These are phyloP conservation scores for Scylla paramamosain DNA, from an alignment of 1,140 invertebrate species.

Conservation along the genomic window DNA sequence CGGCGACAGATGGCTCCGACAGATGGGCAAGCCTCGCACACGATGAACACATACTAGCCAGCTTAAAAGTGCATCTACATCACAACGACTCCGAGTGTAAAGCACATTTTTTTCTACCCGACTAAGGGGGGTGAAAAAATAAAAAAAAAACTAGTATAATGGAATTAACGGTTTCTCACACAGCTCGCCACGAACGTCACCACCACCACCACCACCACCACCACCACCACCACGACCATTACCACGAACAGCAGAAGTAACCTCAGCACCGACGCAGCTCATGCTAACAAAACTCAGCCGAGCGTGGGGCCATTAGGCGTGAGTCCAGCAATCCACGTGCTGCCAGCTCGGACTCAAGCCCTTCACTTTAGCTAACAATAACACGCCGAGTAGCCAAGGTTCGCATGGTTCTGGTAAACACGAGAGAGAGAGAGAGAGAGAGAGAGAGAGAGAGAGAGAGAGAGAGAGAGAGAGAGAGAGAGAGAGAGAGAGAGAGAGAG, in stretches of 20 bases:
- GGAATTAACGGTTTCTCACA: too few species aligned
- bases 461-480: not conserved
- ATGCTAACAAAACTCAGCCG: not conserved
- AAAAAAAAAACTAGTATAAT: too few species aligned
- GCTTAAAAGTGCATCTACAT: too few species aligned
- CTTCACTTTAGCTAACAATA: not conserved
- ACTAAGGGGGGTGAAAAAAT: too few species aligned
- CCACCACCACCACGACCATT: not conserved
- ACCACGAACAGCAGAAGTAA: not conserved
- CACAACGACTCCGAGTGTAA: too few species aligned
- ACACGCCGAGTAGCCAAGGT: not conserved
- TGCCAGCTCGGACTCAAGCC: not conserved
- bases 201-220: not conserved
- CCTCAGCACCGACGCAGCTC: not conserved
- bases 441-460: not conserved
- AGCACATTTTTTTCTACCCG: too few species aligned
- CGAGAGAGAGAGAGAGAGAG: not conserved
- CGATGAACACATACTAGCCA: too few species aligned
- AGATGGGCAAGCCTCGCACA: too few species aligned
- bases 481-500: too few species aligned
- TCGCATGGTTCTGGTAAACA: not conserved
- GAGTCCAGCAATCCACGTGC: not conserved
- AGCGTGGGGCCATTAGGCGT: not conserved
- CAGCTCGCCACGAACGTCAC: too few species aligned
- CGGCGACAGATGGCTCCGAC: not conserved